Evolutionary conservation across 2,888 invertebrate species (phyloP).

Genomic region (Tryphoninae sp.): DNA sequence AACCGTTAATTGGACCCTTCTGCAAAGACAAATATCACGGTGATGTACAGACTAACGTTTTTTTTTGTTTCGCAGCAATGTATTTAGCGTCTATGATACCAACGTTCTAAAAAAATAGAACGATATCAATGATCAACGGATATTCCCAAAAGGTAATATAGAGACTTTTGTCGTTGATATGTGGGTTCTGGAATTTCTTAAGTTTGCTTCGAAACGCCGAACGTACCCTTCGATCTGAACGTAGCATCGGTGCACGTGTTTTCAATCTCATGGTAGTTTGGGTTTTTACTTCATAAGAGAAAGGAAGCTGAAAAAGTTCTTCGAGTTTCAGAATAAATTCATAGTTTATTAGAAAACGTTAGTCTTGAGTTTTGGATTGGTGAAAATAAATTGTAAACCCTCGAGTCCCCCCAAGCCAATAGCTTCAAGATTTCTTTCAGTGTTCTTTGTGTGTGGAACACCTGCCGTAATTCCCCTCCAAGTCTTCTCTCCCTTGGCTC

Average conservation of each 20-base stretch:
- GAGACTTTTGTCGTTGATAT: neutral
- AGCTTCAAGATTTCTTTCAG: conserved; percentile 74
- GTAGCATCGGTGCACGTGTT: neutral
- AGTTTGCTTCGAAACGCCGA: neutral
- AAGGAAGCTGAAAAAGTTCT: neutral
- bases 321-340: neutral
- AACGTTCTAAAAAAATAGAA: neutral
- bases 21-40: neutral
- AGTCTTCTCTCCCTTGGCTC: conserved; percentile 61
- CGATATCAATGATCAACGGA: neutral
- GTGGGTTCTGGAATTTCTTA: neutral
- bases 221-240: neutral
- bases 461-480: conserved; percentile 75
- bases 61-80: neutral
- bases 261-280: conserved; percentile 1
- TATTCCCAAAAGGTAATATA: conserved; percentile 3
- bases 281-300: neutral
- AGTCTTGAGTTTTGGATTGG: conserved; percentile 21
- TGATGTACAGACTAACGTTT: conserved; percentile 4
- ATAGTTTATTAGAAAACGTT: conserved; percentile 4
- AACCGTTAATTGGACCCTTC: conserved; percentile 67
- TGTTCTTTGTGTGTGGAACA: conserved; percentile 77
- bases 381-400: conserved; percentile 60
- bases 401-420: conserved; percentile 66
- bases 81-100: neutral